Evolutionary conservation across 2,113 vertebrate genomes (phyloP).

Genomic region (Cettia cetti): DNA sequence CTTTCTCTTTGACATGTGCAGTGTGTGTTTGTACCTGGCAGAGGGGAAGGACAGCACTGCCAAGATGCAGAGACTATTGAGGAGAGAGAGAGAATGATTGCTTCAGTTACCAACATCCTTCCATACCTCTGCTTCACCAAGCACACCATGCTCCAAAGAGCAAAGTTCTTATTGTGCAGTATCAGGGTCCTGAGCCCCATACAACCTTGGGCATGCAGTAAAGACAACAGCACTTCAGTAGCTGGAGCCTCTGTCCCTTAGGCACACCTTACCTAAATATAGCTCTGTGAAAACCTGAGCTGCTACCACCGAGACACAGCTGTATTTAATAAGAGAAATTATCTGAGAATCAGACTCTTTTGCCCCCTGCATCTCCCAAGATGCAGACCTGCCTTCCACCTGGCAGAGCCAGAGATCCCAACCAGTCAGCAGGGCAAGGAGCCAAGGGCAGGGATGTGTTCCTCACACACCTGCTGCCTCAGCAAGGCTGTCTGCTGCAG

Average conservation of each 20-base stretch:
- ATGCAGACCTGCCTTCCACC: background rate
- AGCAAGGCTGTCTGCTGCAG: background rate
- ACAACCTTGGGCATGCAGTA: background rate
- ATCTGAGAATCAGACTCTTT: background rate
- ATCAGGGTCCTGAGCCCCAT: background rate
- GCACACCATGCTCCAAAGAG: background rate
- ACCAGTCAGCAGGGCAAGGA: background rate
- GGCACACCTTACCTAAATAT: background rate
- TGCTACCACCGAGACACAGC: background rate
- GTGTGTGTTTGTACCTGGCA: background rate
- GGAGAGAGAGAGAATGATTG: accelerated
- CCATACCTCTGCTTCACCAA: background rate
- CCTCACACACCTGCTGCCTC: background rate
- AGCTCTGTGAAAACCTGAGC: background rate
- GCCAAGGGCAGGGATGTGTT: background rate
- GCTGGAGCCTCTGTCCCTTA: background rate
- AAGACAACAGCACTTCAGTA: background rate
- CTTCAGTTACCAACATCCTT: background rate
- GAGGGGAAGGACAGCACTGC: background rate
- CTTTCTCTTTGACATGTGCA: background rate
- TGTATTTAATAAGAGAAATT: background rate
- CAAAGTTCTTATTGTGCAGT: background rate
- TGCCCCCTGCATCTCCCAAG: background rate
- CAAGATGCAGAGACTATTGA: background rate
- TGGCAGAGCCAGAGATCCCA: background rate